Percentiles rank a stretch among this genome's conserved stretches.
Evolutionary conservation across 2,888 invertebrate species (phyloP).

Genomic region (Halictus ligatus): DNA sequence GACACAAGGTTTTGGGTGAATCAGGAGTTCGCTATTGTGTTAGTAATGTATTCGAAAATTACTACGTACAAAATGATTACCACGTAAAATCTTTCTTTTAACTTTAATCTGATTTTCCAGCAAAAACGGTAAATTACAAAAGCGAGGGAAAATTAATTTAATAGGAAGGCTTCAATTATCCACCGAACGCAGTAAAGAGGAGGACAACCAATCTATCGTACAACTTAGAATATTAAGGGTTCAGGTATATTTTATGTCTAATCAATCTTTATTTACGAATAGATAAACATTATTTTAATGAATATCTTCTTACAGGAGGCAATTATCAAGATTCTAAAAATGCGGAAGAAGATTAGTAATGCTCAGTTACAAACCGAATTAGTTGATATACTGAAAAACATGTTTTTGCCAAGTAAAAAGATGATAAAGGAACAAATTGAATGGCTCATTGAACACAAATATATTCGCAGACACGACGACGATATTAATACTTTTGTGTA

Average conservation of each 20-base stretch:
- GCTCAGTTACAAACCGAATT: conserved; percentile 98
- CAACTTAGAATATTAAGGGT: conserved; percentile 96
- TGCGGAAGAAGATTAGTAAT: conserved; percentile 97
- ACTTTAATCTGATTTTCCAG: conserved; percentile 83
- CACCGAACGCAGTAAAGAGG: conserved; percentile 97
- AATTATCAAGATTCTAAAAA: conserved; percentile 99
- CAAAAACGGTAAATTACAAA: conserved; percentile 97
- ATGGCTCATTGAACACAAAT: conserved; percentile 99
- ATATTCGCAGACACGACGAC: conserved; percentile 97
- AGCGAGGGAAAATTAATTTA: conserved; percentile 97
- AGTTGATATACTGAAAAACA: conserved; percentile 98
- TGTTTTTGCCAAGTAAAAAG: conserved; percentile 99
- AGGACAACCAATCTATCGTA: conserved; percentile 99
- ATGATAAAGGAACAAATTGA: conserved; percentile 99
- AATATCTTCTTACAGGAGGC: conserved; percentile 90
- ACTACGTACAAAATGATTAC: not conserved
- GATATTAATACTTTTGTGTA: conserved; percentile 99
- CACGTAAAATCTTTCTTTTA: not conserved
- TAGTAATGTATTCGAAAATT: conserved; percentile 78
- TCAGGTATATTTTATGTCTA: conserved; percentile 84
- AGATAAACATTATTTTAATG: conserved; percentile 1
- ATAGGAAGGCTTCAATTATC: conserved; percentile 97
- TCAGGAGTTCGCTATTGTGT: conserved; percentile 95
- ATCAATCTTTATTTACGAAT: conserved; percentile 23
- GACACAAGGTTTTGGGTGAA: conserved; percentile 98